Percentiles rank a stretch among this genome's conserved stretches.
phyloP scores from a whole-genome alignment of 1,140 invertebrate species.

The Chionoecetes opilio region DNA sequence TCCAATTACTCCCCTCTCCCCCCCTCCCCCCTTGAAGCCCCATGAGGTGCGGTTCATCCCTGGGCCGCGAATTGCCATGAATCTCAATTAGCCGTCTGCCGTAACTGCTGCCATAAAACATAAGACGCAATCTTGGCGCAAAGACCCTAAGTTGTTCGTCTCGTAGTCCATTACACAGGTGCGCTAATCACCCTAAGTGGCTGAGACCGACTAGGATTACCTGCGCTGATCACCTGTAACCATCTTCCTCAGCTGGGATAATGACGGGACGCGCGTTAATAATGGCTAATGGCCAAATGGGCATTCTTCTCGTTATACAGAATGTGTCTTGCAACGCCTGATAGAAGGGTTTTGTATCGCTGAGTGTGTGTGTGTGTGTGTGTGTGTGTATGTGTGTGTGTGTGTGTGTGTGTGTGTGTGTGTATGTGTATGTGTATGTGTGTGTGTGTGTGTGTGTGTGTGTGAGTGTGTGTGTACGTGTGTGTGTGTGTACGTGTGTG shows the following conservation, averaged over 20 bases:
- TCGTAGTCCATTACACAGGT: slow-evolving; percentile 39
- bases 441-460: slow-evolving; percentile 32
- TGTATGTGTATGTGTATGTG: slow-evolving; percentile 41
- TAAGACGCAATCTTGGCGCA: slow-evolving; percentile 12
- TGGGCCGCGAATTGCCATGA: background rate
- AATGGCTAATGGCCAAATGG: background rate
- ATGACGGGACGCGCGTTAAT: slow-evolving; percentile 6
- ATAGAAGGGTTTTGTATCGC: background rate
- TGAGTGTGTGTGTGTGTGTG: slow-evolving; percentile 32
- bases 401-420: slow-evolving; percentile 52
- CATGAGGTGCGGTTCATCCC: background rate
- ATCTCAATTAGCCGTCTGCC: background rate
- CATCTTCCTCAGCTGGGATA: slow-evolving; percentile 3
- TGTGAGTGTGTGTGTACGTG: slow-evolving; percentile 38
- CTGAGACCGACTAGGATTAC: background rate
- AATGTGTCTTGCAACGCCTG: background rate
- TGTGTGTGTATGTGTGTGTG: slow-evolving; percentile 42
- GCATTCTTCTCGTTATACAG: background rate
- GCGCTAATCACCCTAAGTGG: slow-evolving; percentile 1
- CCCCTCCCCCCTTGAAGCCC: background rate
- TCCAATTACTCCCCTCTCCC: background rate
- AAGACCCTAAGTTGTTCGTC: background rate
- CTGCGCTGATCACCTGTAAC: background rate
- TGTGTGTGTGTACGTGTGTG: slow-evolving; percentile 38
- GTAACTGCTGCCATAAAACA: slow-evolving; percentile 8